Evolutionary conservation across 2,113 vertebrate genomes (phyloP).

Genomic region (Saguinus midas): DNA sequence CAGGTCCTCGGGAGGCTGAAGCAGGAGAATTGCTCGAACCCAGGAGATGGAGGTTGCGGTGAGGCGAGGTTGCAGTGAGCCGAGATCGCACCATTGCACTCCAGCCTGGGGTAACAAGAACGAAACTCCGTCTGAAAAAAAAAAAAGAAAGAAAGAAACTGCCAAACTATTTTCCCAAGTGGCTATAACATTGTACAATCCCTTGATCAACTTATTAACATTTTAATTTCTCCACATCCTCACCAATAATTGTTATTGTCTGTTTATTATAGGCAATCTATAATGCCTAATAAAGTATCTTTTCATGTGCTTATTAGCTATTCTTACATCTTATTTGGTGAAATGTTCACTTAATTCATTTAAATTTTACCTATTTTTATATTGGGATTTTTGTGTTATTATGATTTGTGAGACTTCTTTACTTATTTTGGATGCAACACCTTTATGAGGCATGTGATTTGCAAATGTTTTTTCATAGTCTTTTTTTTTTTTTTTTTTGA

Average conservation of each 20-base stretch:
- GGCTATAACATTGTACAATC: neutral
- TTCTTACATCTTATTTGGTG: neutral
- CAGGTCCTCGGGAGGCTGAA: too few relatives aligned
- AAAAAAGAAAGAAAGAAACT: neutral
- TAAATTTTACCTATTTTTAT: neutral
- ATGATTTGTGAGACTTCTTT: neutral
- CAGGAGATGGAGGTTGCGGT: too few relatives aligned
- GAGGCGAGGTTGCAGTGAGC: too few relatives aligned
- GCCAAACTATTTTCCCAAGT: neutral
- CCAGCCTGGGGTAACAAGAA: too few relatives aligned
- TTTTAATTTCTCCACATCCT: neutral
- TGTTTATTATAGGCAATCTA: neutral
- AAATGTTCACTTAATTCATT: neutral
- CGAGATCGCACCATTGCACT: too few relatives aligned
- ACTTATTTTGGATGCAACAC: neutral
- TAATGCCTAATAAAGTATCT: neutral
- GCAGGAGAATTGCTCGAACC: too few relatives aligned
- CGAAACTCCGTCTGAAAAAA: too few relatives aligned
- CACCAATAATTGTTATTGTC: neutral
- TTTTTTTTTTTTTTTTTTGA: neutral
- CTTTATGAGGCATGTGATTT: neutral
- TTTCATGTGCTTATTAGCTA: neutral
- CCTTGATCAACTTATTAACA: neutral
- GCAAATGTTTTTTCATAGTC: neutral
- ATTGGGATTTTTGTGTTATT: neutral